Evolutionary conservation across 1,140 invertebrate genomes (phyloP).

Genomic region (Littorina saxatilis): DNA sequence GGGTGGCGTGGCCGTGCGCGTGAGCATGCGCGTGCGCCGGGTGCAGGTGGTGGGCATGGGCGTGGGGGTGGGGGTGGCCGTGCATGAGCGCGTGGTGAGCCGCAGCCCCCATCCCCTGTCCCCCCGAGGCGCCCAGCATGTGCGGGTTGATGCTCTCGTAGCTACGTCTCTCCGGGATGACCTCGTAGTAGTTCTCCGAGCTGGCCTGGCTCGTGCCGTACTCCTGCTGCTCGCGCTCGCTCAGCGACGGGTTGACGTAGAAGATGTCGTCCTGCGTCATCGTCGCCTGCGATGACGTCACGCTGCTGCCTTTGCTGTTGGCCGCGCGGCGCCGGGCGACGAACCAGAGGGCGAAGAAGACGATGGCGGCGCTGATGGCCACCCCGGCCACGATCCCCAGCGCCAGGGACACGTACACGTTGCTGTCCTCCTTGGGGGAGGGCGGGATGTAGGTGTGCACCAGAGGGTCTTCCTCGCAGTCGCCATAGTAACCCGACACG

Average conservation of each 20-base stretch:
- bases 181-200: constrained; percentile 73
- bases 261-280: constrained; percentile 74
- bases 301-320: constrained; percentile 64
- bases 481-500: constrained; percentile 68
- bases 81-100: constrained; percentile 30
- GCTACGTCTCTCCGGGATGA: constrained; percentile 70
- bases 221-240: constrained; percentile 64
- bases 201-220: constrained; percentile 67
- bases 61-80: constrained; percentile 36
- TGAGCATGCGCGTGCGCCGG: constrained; percentile 33
- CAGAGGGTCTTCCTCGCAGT: constrained; percentile 68
- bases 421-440: constrained; percentile 42
- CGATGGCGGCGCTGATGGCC: constrained; percentile 60
- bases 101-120: constrained; percentile 36
- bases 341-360: constrained; percentile 67
- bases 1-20: constrained; percentile 11
- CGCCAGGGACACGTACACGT: constrained; percentile 57
- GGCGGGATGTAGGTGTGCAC: constrained; percentile 59
- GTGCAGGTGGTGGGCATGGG: constrained; percentile 43
- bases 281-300: constrained; percentile 72
- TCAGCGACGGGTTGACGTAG: constrained; percentile 71
- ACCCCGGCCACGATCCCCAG: constrained; percentile 67
- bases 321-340: constrained; percentile 54
- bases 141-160: constrained; percentile 72
- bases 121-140: constrained; percentile 46